Evolutionary conservation across 2,797 vertebrate species (phyloP), one percentile per base, ranked within the genome.

Genomic region (Glyptemys insculpta): DNA sequence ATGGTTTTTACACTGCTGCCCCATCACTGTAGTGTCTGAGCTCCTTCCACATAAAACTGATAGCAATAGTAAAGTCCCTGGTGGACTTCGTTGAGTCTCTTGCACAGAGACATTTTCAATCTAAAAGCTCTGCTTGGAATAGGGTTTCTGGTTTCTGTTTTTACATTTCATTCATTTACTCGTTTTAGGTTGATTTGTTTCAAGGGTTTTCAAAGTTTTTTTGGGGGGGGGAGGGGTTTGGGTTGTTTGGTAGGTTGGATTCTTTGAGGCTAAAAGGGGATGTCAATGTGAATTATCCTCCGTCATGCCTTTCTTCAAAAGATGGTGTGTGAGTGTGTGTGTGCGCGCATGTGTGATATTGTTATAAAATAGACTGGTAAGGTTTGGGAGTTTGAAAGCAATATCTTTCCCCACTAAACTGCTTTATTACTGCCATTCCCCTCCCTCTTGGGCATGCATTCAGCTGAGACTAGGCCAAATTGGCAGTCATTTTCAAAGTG

Each of bases 401-500:
- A 79, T 96, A 89, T 97, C 98, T 98, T 98, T 98, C 98, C 97
- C 97, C 98, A 98, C 98, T 99, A 98, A 99, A 99, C 98, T 98
- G 98, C 99, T 99, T 99, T 98, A 99, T 99, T 99, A 98, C 98
- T 98, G 98, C 98, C 98, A 97, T 98, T 98, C 98, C 79, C 97
- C 98, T 98, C 98, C 98, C 98, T 98, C 99, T 97, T 98, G 98
- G 98, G 99, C 98, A 97, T 96, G 98, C 93, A 98, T 99, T 99
- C 99, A 99, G 98, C 98, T 98, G 98, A 99, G 99, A 98, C 98
- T 98, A 98, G 98, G 98, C 99, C 99, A 99, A 99, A 99, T 99
- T 99, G 99, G 99, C 99, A 99, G 99, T 98, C 98, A 98, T 99
- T 99, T 99, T 98, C 98, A 98, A 97, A 99, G 98, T 92, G 97